phyloP scores from a whole-genome alignment of 1,140 invertebrate species.

The Eubasilissa regina region DNA sequence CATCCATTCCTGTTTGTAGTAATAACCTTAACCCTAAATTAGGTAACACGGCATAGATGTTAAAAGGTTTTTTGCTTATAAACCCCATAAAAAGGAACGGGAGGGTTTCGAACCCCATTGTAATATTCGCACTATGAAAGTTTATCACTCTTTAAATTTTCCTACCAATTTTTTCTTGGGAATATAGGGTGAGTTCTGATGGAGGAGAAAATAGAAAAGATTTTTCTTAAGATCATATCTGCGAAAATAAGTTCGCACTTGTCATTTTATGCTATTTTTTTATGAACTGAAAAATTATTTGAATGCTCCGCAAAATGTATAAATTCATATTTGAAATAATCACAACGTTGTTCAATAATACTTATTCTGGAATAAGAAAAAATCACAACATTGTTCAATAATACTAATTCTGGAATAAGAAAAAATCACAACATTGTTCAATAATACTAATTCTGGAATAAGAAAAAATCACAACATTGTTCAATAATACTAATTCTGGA shows the following conservation, averaged over 20 bases:
- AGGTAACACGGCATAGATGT: constrained; percentile 53
- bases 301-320: too few relatives aligned
- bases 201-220: constrained; percentile 12
- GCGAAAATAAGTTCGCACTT: neutral
- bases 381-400: too few relatives aligned
- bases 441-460: too few relatives aligned
- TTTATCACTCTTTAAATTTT: constrained; percentile 40
- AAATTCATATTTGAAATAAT: too few relatives aligned
- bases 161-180: constrained; percentile 8
- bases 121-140: constrained; percentile 50
- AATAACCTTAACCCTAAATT: constrained; percentile 58
- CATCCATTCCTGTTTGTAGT: constrained; percentile 54
- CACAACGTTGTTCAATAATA: too few relatives aligned
- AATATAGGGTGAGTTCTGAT: neutral
- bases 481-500: too few relatives aligned
- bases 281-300: too few relatives aligned
- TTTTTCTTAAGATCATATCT: constrained; percentile 27
- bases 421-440: too few relatives aligned
- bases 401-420: too few relatives aligned
- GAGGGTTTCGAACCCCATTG: constrained; percentile 31
- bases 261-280: too few relatives aligned
- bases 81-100: constrained; percentile 47
- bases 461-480: too few relatives aligned
- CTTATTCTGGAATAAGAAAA: too few relatives aligned
- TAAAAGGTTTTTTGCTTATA: constrained; percentile 58